Base-by-base conservation (phyloP, 2,113 vertebrate species). In the Pseudorectes ferrugineus region DNA sequence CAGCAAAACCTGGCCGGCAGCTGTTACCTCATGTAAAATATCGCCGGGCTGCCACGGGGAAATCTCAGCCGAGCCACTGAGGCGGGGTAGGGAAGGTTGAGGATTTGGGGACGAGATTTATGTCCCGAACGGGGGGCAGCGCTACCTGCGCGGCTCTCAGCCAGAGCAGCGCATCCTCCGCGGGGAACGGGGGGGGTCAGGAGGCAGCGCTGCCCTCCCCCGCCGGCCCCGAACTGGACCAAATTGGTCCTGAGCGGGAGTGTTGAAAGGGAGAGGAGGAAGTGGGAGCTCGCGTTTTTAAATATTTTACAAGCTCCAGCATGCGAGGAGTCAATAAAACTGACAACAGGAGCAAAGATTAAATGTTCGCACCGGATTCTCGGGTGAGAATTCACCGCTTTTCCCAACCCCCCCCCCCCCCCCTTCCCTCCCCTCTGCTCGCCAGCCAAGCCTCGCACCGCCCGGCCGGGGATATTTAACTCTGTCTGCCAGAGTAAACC, bases 401-500 rank as follows among this genome's bases (percentile, higher is more conserved):
- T 45, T 12, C 6, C 15, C 29, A 31, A 43, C n/a, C 55, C 17
- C 31, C 59, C 13, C 29, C 40, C 31, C 33, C 16, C 77, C 71
- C 67, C 43, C 36, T 65, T 61, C 16, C 87, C 84, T 63, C 73
- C 86, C 35, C 84, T 79, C 55, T 15, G 68, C 84, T 91, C 72
- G 12, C 87, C 89, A 87, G 90, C 95, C 81, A 83, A 75, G 72
- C 26, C 92, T 89, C 78, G 52, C 92, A 65, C 73, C 74, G 77
- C 91, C 93, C 85, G 81, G 97, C 89, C 74, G 70, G 46, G 82
- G 96, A 88, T 88, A 92, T 97, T 98, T 92, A 97, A 92, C 95
- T 97, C 97, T 94, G 93, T 74, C 97, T 97, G 97, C 93, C 92
- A 97, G 96, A 96, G 97, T 98, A 98, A 99, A 98, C 98, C 98